Conservation (phyloP, 2,113 vertebrate species). For the Corythoichthys intestinalis region DNA sequence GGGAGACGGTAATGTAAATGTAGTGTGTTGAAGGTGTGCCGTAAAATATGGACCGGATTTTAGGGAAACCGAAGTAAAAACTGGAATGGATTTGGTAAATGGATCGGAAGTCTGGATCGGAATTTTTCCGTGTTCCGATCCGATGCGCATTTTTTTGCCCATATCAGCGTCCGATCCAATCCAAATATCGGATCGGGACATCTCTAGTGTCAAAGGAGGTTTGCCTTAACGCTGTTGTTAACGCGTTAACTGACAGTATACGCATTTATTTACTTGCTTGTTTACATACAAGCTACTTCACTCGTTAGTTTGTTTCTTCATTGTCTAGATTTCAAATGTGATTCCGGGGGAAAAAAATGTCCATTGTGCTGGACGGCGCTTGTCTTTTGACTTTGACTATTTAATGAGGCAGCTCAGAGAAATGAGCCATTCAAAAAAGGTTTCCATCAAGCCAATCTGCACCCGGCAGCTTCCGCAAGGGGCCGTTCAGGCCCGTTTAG, state of each 20-base stretch:
- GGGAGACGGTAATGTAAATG: too few species aligned
- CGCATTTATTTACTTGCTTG: not conserved
- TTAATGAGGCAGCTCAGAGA: conserved; percentile 72
- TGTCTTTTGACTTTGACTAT: conserved; percentile 71
- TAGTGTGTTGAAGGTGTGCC: too few species aligned
- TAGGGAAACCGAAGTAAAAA: too few species aligned
- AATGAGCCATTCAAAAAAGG: conserved; percentile 66
- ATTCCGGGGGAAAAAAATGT: conserved; percentile 15
- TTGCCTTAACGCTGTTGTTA: not conserved
- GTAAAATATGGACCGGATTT: too few species aligned
- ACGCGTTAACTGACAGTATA: not conserved
- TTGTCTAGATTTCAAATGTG: conserved; percentile 18
- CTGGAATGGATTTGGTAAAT: too few species aligned
- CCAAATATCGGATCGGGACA: too few species aligned
- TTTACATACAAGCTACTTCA: not conserved
- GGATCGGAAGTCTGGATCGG: too few species aligned
- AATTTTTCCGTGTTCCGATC: too few species aligned
- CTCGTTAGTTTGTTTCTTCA: conserved; percentile 8
- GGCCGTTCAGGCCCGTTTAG: conserved; percentile 70
- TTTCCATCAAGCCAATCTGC: conserved; percentile 70
- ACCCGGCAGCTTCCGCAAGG: conserved; percentile 59
- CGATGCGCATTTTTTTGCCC: too few species aligned
- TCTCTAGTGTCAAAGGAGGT: too few species aligned
- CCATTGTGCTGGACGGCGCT: conserved; percentile 22
- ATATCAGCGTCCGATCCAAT: too few species aligned